Evolutionary conservation across 1,140 invertebrate genomes (phyloP).

Genomic region (Drosophila kohkoa): DNA sequence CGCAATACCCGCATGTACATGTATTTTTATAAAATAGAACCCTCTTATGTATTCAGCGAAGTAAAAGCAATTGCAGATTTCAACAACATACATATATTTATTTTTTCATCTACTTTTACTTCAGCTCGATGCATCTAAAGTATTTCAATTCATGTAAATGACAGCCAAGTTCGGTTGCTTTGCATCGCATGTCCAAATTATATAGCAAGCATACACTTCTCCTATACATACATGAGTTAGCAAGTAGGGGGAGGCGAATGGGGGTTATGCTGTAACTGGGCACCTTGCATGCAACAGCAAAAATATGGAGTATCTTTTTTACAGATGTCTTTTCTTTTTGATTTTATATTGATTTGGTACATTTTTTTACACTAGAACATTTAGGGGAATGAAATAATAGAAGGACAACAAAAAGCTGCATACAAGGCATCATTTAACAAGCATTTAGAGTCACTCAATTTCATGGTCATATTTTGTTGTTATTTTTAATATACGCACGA

Average conservation of each 20-base stretch:
- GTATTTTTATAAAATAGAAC: conserved; percentile 7
- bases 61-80: conserved; percentile 41
- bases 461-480: neutral
- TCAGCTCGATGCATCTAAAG: conserved; percentile 12
- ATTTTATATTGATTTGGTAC: neutral
- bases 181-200: conserved; percentile 28
- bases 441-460: neutral
- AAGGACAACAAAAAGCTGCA: neutral
- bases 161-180: conserved; percentile 25
- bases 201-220: conserved; percentile 7
- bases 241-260: neutral
- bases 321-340: neutral
- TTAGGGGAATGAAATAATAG: neutral
- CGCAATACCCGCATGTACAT: neutral
- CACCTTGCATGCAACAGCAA: neutral
- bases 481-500: neutral
- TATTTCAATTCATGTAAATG: conserved; percentile 39
- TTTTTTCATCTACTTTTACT: conserved; percentile 21
- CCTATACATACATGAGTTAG: conserved; percentile 25
- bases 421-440: no score
- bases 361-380: neutral
- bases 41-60: conserved; percentile 36
- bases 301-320: no score
- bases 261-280: neutral
- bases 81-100: conserved; percentile 19